Evolutionary conservation across 2,888 invertebrate species (phyloP).

Genomic region (Tetragonisca angustula): DNA sequence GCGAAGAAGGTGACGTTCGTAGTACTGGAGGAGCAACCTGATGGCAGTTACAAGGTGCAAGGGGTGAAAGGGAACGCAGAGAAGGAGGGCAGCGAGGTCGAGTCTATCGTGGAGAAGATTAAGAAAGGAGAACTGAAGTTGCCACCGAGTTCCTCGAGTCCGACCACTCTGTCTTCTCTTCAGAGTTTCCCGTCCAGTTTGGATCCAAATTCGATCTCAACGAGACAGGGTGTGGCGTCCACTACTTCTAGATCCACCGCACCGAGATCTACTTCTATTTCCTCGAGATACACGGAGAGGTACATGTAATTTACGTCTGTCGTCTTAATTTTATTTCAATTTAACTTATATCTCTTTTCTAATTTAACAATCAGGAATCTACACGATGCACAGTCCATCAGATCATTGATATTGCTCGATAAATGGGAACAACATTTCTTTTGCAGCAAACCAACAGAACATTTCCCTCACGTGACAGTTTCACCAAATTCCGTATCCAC

Average conservation of each 20-base stretch:
- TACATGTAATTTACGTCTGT: conserved; percentile 1
- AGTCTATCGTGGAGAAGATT: conserved; percentile 91
- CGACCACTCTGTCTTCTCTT: conserved; percentile 68
- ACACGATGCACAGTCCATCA: not conserved
- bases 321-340: no score
- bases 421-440: not conserved
- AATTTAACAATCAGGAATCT: not conserved
- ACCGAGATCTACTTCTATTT: conserved; percentile 63
- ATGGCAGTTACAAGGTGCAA: conserved; percentile 93
- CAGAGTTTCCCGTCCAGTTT: conserved; percentile 44
- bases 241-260: conserved; percentile 75
- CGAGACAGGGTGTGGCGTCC: conserved; percentile 31
- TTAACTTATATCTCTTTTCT: not conserved
- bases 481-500: conserved; percentile 80
- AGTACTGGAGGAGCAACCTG: conserved; percentile 93
- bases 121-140: conserved; percentile 93
- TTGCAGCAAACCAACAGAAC: conserved; percentile 55
- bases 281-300: conserved; percentile 64
- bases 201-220: conserved; percentile 43
- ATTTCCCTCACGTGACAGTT: conserved; percentile 76
- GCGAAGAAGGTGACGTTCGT: conserved; percentile 94
- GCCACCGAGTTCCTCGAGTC: conserved; percentile 85
- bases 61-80: conserved; percentile 88
- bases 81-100: conserved; percentile 90
- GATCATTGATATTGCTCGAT: not conserved